These are phyloP conservation scores for Pithys albifrons DNA, from an alignment of 2,113 vertebrate species.

Conservation along the genomic window DNA sequence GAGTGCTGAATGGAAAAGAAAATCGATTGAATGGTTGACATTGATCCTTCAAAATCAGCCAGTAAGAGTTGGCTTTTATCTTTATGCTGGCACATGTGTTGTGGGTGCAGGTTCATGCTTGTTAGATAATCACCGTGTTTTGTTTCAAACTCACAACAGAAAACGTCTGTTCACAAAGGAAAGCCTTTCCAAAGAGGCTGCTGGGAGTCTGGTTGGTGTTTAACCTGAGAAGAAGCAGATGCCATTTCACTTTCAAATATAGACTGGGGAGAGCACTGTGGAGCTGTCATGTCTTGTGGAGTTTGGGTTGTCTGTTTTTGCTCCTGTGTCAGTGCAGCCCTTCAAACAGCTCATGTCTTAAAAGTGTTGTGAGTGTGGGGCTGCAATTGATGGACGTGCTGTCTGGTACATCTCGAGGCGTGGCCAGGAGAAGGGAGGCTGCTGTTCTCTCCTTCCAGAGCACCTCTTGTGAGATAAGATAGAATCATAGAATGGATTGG, in stretches of 20 bases:
- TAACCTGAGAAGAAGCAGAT: constrained; percentile 6
- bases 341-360: not conserved
- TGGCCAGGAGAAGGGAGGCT: not conserved
- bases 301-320: not conserved
- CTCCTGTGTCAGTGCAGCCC: not conserved
- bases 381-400: not conserved
- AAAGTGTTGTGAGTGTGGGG: not conserved
- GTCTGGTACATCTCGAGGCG: not conserved
- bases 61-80: constrained; percentile 1
- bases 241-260: not conserved
- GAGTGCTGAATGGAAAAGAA: not conserved
- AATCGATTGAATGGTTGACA: not conserved
- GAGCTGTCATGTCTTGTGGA: not conserved
- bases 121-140: not conserved
- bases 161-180: not conserved
- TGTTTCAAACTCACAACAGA: not conserved
- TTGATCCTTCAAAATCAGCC: not conserved
- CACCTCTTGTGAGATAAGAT: not conserved
- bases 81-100: constrained; percentile 10
- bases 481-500: too few relatives aligned
- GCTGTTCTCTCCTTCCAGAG: not conserved
- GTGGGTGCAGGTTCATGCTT: constrained; percentile 32
- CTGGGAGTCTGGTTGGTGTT: not conserved
- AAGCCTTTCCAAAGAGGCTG: not conserved
- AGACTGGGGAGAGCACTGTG: not conserved